Conservation (phyloP, 2,797 vertebrate species). For the Emys orbicularis region DNA sequence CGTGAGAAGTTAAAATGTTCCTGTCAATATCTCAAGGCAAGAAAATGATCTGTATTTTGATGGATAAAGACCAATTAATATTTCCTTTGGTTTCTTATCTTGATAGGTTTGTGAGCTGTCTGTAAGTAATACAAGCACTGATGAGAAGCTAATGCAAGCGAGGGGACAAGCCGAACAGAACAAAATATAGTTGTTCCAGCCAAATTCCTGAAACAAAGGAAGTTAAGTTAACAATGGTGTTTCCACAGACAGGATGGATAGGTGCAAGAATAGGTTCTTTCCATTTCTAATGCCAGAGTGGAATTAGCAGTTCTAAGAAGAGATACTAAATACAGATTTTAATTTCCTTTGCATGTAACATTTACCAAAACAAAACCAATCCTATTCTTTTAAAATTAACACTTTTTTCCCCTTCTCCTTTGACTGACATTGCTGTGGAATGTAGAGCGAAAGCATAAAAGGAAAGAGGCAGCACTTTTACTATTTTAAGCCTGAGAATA, state of each 20-base stretch:
- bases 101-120: background rate
- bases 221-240: background rate
- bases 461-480: background rate
- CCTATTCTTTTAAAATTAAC: background rate
- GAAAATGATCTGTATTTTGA: background rate
- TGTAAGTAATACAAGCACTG: rapidly evolving
- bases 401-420: background rate
- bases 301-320: background rate
- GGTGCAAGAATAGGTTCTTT: constrained; percentile 18
- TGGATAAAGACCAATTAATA: background rate
- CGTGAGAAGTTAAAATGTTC: background rate
- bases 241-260: background rate
- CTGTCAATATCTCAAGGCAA: background rate
- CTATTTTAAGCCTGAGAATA: background rate
- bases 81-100: background rate
- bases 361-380: constrained; percentile 40
- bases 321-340: background rate
- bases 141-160: background rate
- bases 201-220: constrained; percentile 11
- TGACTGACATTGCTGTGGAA: background rate
- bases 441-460: background rate
- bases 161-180: background rate
- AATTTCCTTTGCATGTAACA: background rate
- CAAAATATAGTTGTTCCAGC: background rate
- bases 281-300: background rate